These are phyloP conservation scores for Antedon mediterranea DNA, from an alignment of 53 echinoderm and acorn worm species.

Conservation along the genomic window DNA sequence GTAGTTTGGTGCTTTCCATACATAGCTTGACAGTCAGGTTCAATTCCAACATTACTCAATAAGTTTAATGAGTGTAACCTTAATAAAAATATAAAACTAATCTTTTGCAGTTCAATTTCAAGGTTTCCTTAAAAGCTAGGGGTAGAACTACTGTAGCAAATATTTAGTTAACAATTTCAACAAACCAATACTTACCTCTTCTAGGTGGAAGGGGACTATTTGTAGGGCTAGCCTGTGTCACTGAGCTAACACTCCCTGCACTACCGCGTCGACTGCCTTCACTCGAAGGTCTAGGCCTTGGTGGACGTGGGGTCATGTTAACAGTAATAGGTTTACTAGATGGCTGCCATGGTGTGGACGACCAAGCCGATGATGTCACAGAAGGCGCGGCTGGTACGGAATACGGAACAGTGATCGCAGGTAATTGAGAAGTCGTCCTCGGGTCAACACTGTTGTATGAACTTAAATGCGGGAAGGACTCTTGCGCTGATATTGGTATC, in stretches of 20 bases:
- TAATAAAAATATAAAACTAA: too few species aligned
- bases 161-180: background rate
- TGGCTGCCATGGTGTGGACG: background rate
- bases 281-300: conserved; percentile 77
- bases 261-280: conserved; percentile 80
- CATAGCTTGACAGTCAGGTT: too few species aligned
- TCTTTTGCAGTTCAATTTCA: too few species aligned
- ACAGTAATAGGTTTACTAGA: background rate
- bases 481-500: conserved; percentile 33
- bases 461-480: conserved; percentile 15
- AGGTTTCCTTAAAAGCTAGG: too few species aligned
- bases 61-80: too few species aligned
- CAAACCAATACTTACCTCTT: conserved; percentile 41
- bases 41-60: too few species aligned
- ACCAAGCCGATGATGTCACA: background rate
- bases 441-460: background rate
- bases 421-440: conserved; percentile 10
- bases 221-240: conserved; percentile 41
- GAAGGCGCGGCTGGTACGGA: background rate
- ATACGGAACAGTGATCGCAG: conserved; percentile 7
- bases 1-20: too few species aligned
- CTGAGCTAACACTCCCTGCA: conserved; percentile 23
- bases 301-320: conserved; percentile 74
- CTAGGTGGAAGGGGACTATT: conserved; percentile 77
- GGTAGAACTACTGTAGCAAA: too few species aligned